phyloP scores from a whole-genome alignment of 2,113 vertebrate species.

The Sterna hirundo region DNA sequence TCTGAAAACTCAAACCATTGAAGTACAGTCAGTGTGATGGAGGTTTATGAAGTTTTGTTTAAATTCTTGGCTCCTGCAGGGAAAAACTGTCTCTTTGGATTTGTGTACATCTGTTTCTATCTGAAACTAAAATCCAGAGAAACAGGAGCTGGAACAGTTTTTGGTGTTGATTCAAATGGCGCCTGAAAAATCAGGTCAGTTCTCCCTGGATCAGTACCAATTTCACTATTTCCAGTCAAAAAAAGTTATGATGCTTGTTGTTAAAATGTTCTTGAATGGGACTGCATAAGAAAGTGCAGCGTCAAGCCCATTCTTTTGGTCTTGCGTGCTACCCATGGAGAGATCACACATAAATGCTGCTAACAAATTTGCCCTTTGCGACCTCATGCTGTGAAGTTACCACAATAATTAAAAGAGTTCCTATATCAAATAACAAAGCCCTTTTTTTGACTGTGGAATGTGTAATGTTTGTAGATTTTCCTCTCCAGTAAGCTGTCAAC shows the following conservation, averaged over 20 bases:
- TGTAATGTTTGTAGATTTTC: conserved; percentile 72
- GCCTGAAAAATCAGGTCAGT: conserved; percentile 20
- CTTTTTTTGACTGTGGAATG: conserved; percentile 68
- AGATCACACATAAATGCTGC: conserved; percentile 49
- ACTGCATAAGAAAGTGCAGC: background rate
- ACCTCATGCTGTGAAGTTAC: conserved; percentile 74
- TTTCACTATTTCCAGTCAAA: conserved; percentile 15
- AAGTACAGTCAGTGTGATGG: background rate
- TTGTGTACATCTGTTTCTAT: conserved; percentile 28
- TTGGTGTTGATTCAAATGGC: conserved; percentile 17
- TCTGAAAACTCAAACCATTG: background rate
- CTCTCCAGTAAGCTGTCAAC: conserved; percentile 65
- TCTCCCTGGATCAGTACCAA: conserved; percentile 6
- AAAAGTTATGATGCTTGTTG: background rate
- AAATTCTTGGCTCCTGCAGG: background rate
- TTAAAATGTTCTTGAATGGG: conserved; percentile 9
- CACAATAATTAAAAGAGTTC: conserved; percentile 76
- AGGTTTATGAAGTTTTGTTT: background rate
- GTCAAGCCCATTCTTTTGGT: background rate
- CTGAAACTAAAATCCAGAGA: conserved; percentile 29
- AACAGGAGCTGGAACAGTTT: background rate
- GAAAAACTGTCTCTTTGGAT: background rate
- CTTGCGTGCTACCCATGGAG: background rate
- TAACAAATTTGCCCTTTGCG: conserved; percentile 60
- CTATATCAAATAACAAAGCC: conserved; percentile 73